Evolutionary conservation across 2,888 invertebrate species (phyloP).

Genomic region (Eulithis testata): DNA sequence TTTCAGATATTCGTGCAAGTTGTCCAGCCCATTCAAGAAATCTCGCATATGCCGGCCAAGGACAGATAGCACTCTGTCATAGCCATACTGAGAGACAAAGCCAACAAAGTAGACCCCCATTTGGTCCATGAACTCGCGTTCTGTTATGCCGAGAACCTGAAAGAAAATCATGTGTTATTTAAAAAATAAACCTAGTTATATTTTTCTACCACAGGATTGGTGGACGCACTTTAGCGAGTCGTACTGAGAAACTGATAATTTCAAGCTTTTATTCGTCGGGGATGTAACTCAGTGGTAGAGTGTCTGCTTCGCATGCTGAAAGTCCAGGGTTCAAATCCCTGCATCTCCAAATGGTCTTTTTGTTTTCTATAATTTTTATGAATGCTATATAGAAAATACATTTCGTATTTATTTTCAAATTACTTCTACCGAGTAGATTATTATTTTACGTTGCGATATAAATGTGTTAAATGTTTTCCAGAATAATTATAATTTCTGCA

Average conservation of each 20-base stretch:
- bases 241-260: constrained; percentile 40
- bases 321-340: constrained; percentile 88
- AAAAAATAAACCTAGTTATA: no score
- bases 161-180: background rate
- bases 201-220: background rate
- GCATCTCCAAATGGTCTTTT: constrained; percentile 76
- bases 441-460: no score
- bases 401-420: constrained; percentile 22
- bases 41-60: constrained; percentile 97
- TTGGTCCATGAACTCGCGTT: constrained; percentile 95
- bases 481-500: no score
- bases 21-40: constrained; percentile 97
- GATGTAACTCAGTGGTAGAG: constrained; percentile 85
- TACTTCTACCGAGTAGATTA: no score
- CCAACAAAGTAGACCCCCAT: constrained; percentile 97
- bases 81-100: constrained; percentile 97
- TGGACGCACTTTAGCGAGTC: background rate
- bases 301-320: constrained; percentile 88
- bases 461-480: no score
- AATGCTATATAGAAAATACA: no score
- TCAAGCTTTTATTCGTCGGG: constrained; percentile 54
- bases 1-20: constrained; percentile 98
- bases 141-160: constrained; percentile 93
- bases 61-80: constrained; percentile 95
- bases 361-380: constrained; percentile 25